Evolutionary conservation across 2,113 vertebrate genomes (phyloP).

Genomic region (Phalacrocorax aristotelis): DNA sequence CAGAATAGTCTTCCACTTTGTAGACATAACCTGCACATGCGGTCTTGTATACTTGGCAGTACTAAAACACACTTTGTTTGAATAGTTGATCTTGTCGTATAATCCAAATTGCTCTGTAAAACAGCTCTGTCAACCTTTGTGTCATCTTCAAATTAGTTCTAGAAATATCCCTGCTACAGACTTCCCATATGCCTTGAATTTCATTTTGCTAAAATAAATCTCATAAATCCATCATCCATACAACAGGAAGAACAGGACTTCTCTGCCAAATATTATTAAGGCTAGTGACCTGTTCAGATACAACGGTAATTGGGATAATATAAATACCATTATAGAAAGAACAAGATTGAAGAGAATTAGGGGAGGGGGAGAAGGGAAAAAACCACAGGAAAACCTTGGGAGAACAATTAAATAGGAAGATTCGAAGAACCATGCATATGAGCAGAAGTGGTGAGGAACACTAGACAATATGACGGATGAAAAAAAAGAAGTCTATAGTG

Average conservation of each 20-base stretch:
- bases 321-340: neutral
- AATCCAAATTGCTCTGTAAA: neutral
- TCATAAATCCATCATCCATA: neutral
- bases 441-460: neutral
- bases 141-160: neutral
- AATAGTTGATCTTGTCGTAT: neutral
- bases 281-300: neutral
- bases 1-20: neutral
- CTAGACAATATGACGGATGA: neutral
- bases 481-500: neutral
- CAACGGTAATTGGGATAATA: neutral
- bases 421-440: neutral
- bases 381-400: neutral
- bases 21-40: neutral
- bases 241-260: neutral
- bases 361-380: neutral
- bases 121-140: neutral
- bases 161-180: neutral
- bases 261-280: neutral
- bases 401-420: neutral
- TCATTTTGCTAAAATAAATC: neutral
- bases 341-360: neutral
- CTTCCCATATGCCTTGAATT: neutral
- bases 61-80: neutral
- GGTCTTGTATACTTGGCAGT: neutral